Evolutionary conservation across 2,888 invertebrate species (phyloP), one percentile per base, ranked within the genome.

Genomic region (Trisateles emortualis): DNA sequence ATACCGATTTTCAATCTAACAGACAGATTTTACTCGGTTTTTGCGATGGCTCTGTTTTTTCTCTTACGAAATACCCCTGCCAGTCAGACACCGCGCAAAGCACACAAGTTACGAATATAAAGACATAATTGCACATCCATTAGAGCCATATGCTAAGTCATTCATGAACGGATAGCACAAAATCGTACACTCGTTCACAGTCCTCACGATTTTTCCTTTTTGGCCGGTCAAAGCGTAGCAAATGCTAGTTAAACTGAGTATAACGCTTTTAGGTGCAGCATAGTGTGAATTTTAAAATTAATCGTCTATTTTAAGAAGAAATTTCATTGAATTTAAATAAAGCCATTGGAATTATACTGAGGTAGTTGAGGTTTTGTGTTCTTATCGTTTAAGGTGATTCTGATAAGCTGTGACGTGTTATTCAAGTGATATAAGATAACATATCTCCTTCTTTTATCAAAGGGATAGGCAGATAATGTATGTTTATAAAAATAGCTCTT

Each of bases 131-230:
- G 35, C 16, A 8, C 26, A 9, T 41, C 52, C 46, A 52, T 52
- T 52, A 52, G 29, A 5, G 32, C 40, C 16, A 36, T 46, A 29
- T 41, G 55, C 59, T 68, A 64, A 72, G 72, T 69, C 67, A 72
- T 70, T 66, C 72, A 68, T 64, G 68, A 74, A 73, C 67, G 55
- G 66, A 64, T 63, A 73, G 71, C 68, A 57, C 52, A 52, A 52
- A 59, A 64, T 52, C 49, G 70, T 64, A 64, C 48, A 59, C 17
- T 59, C 60, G 59, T 66, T 67, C 58, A 57, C 55, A 43, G 24
- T 46, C 54, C n/a, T n/a, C n/a, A n/a, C 24, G 33, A 32, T 32
- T 51, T 68, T 68, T 66, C 59, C 59, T 72, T 66, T 70, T 63
- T 45, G 54, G 41, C 44, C 49, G 47, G 52, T 43, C 46, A 57